phyloP scores from a whole-genome alignment of 2,888 invertebrate genomes.

The Xestobium rufovillosum region DNA sequence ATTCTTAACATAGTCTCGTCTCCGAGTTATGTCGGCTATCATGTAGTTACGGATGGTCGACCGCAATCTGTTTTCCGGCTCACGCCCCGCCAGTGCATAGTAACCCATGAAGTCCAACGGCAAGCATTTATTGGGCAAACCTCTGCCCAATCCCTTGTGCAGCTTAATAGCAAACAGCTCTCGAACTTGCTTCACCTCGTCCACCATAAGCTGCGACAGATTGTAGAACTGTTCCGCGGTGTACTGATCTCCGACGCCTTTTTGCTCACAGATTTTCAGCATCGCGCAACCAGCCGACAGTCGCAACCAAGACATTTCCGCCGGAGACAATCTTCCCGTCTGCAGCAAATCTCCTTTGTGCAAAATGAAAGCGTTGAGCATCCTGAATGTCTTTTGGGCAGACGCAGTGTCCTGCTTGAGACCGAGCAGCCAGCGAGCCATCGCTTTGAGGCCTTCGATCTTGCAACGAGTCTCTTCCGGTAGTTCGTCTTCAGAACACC shows the following conservation, averaged over 20 bases:
- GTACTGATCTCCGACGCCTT: constrained; percentile 91
- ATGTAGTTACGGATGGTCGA: constrained; percentile 68
- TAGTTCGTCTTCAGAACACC: constrained; percentile 81
- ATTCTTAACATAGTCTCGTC: constrained; percentile 85
- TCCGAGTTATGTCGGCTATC: constrained; percentile 77
- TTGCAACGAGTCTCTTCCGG: constrained; percentile 89
- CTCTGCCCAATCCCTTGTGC: constrained; percentile 73
- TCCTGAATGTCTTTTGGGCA: constrained; percentile 88
- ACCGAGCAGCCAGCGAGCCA: constrained; percentile 93
- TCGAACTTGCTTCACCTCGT: constrained; percentile 72
- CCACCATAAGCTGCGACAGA: constrained; percentile 82
- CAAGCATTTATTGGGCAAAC: constrained; percentile 81
- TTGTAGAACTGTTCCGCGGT: constrained; percentile 93
- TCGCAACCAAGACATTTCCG: constrained; percentile 90
- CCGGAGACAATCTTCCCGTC: constrained; percentile 66
- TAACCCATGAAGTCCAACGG: constrained; percentile 96
- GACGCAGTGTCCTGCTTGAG: constrained; percentile 80
- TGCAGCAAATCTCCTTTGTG: constrained; percentile 65
- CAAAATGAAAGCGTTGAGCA: constrained; percentile 88
- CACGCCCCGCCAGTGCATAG: constrained; percentile 84
- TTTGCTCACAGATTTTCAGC: constrained; percentile 95
- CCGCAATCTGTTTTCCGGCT: constrained; percentile 73
- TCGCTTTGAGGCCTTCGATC: constrained; percentile 90
- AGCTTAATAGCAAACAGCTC: constrained; percentile 76
- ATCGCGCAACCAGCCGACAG: constrained; percentile 91